A percentile compares a stretch with the other conserved stretches of the same genome.
Evolutionary conservation across 1,140 invertebrate genomes (phyloP).

Genomic region (Drosophila neocordata): DNA sequence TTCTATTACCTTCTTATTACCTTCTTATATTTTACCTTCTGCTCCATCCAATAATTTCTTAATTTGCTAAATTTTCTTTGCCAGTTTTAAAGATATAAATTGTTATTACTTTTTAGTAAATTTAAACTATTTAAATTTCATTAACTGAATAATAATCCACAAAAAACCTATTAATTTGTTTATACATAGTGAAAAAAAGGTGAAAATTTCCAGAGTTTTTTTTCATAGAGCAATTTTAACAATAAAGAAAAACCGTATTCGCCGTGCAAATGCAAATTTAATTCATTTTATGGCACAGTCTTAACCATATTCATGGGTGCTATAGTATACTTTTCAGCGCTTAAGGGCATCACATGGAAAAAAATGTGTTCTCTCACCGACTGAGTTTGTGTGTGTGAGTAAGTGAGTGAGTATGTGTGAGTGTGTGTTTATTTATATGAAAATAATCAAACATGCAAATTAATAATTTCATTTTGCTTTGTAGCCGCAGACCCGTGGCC

Average conservation of each 20-base stretch:
- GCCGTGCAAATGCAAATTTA: conserved; percentile 65
- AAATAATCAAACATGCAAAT: conserved; percentile 80
- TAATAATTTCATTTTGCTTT: conserved; percentile 72
- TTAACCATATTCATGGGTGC: conserved; percentile 40
- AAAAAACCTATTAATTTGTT: too few relatives aligned
- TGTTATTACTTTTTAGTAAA: too few relatives aligned
- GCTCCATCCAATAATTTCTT: too few relatives aligned
- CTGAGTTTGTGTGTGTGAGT: not conserved
- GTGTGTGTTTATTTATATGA: conserved; percentile 62
- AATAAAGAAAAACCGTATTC: conserved; percentile 63
- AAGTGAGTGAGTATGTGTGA: conserved; percentile 11
- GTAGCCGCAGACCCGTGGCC: conserved; percentile 3
- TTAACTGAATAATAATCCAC: too few relatives aligned
- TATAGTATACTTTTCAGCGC: conserved; percentile 72
- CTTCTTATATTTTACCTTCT: too few relatives aligned
- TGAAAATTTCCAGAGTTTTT: too few relatives aligned
- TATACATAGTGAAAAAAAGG: not conserved
- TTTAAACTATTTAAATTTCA: too few relatives aligned
- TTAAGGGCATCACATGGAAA: conserved; percentile 46
- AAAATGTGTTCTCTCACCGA: conserved; percentile 38
- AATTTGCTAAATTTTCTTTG: too few relatives aligned
- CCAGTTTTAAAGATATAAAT: too few relatives aligned
- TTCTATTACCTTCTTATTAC: too few relatives aligned
- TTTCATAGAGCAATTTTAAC: conserved; percentile 39
- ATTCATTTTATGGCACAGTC: conserved; percentile 46